Evolutionary conservation across 92 coral and sea anemone species (phyloP).

Genomic region (Umimayanthus chanpuru): DNA sequence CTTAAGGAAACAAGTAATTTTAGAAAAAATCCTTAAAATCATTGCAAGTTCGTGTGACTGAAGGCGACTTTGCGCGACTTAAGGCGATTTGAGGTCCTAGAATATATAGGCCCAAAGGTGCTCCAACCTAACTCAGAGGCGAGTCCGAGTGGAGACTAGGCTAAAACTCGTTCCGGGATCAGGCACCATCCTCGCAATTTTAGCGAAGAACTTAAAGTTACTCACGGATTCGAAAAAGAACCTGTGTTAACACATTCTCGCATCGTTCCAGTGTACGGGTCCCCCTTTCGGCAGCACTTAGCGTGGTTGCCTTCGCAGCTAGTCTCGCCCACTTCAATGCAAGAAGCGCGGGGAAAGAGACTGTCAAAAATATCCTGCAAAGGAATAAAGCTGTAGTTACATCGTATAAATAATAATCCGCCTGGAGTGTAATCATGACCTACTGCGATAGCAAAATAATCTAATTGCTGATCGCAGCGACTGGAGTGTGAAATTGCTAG

Average conservation of each 20-base stretch:
- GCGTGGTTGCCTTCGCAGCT: slow-evolving; percentile 43
- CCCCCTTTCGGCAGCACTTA: slow-evolving; percentile 55
- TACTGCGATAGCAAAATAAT: too few relatives aligned
- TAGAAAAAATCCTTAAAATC: too few relatives aligned
- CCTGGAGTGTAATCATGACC: too few relatives aligned
- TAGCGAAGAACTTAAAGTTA: background rate
- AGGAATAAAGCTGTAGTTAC: background rate
- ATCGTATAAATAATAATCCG: too few relatives aligned
- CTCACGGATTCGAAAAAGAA: slow-evolving; percentile 25
- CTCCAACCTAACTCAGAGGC: background rate
- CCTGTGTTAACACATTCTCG: slow-evolving; percentile 53
- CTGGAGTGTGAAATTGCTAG: too few relatives aligned
- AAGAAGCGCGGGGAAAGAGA: slow-evolving; percentile 15
- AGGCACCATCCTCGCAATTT: too few relatives aligned
- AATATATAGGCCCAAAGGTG: too few relatives aligned
- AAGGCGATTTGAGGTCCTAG: too few relatives aligned
- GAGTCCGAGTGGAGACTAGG: background rate
- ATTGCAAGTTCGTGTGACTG: too few relatives aligned
- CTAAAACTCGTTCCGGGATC: background rate
- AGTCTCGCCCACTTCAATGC: slow-evolving; percentile 37
- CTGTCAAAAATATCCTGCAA: slow-evolving; percentile 1
- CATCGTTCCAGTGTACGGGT: slow-evolving; percentile 60
- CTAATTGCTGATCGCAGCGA: too few relatives aligned
- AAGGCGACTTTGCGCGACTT: too few relatives aligned
- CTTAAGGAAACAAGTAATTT: too few relatives aligned